These are phyloP conservation scores for Zeuzera pyrina DNA, from an alignment of 2,888 invertebrate genomes.

Conservation along the genomic window DNA sequence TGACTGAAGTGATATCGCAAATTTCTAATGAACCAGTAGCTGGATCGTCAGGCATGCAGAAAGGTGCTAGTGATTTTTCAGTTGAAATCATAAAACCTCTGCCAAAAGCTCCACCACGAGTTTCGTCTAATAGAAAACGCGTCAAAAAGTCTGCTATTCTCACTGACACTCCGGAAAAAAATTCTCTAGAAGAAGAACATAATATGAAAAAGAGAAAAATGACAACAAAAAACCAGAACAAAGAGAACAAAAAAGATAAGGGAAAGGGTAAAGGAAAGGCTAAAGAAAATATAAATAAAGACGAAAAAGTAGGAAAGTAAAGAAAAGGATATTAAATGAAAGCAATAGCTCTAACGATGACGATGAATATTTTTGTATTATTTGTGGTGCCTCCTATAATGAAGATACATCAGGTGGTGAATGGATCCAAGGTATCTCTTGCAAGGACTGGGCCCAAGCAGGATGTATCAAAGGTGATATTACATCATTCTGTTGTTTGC, in stretches of 20 bases:
- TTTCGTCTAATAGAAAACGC: slow-evolving; percentile 1
- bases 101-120: slow-evolving; percentile 2
- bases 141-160: slow-evolving; percentile 4
- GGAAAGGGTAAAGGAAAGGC: not conserved
- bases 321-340: not conserved
- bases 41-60: slow-evolving; percentile 4
- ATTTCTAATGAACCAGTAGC: slow-evolving; percentile 3
- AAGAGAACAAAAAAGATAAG: not conserved
- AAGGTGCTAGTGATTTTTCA: slow-evolving; percentile 2
- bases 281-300: not conserved
- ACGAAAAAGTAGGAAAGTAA: not conserved
- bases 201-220: slow-evolving; percentile 1
- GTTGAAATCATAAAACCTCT: no score
- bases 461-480: slow-evolving; percentile 1
- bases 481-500: not conserved
- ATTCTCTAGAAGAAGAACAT: slow-evolving; percentile 3
- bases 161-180: slow-evolving; percentile 4
- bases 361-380: slow-evolving; percentile 1
- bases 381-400: not conserved
- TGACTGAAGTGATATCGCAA: slow-evolving; percentile 4
- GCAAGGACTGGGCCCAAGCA: slow-evolving; percentile 2
- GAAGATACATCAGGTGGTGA: slow-evolving; percentile 1
- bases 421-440: slow-evolving; percentile 2
- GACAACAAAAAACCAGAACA: not conserved
- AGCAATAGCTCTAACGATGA: not conserved